Evolutionary conservation across 2,888 invertebrate genomes (phyloP).

Genomic region (Tubiluchus corallicola): DNA sequence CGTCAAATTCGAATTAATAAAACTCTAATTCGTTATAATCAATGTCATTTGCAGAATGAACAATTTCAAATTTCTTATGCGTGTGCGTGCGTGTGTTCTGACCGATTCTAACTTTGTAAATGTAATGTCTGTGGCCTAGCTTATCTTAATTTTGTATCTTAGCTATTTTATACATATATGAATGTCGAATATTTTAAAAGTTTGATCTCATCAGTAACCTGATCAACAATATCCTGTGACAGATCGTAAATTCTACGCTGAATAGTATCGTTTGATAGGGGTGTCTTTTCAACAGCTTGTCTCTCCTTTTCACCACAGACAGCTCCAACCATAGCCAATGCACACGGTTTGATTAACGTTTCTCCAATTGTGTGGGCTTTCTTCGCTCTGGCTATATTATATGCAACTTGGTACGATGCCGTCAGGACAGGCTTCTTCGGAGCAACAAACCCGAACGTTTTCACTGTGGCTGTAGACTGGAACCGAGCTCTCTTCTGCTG

Average conservation of each 20-base stretch:
- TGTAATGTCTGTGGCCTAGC: too few relatives aligned
- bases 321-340: slow-evolving; percentile 8
- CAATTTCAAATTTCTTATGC: too few relatives aligned
- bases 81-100: too few relatives aligned
- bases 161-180: too few relatives aligned
- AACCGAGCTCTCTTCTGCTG: neutral
- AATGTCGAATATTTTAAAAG: too few relatives aligned
- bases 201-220: too few relatives aligned
- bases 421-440: slow-evolving; percentile 6
- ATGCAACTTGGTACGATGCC: slow-evolving; percentile 10
- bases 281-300: slow-evolving; percentile 2
- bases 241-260: slow-evolving; percentile 9
- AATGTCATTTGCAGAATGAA: too few relatives aligned
- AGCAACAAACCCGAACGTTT: slow-evolving; percentile 4
- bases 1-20: too few relatives aligned
- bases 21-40: too few relatives aligned
- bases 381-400: slow-evolving; percentile 9
- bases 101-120: too few relatives aligned
- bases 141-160: too few relatives aligned
- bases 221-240: slow-evolving; percentile 6
- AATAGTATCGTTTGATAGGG: slow-evolving; percentile 8
- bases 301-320: neutral
- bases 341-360: slow-evolving; percentile 9
- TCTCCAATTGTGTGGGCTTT: slow-evolving; percentile 9
- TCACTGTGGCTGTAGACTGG: neutral